Conservation (phyloP, 2,113 vertebrate species). For the Sclerurus mexicanus region DNA sequence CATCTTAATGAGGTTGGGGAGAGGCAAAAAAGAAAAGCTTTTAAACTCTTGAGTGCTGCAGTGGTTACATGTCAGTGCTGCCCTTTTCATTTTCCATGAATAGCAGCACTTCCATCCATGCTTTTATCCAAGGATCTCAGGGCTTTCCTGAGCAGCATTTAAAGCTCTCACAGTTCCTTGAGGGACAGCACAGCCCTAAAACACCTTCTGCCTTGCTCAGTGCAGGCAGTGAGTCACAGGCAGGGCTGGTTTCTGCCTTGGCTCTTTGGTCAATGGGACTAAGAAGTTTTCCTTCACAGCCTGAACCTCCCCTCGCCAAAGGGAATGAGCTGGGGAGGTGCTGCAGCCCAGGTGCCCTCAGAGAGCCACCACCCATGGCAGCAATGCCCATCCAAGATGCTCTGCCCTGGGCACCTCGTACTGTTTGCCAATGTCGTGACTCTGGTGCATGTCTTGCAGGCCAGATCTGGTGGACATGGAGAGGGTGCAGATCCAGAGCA, state of each 20-base stretch:
- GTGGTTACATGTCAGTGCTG: neutral
- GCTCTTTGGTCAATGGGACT: neutral
- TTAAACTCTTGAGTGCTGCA: neutral
- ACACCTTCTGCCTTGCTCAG: neutral
- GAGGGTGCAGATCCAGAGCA: constrained; percentile 88
- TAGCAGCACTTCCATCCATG: neutral
- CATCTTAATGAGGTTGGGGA: neutral
- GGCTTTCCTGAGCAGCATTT: neutral
- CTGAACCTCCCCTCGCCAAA: neutral
- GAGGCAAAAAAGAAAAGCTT: neutral
- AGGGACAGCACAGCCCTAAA: neutral
- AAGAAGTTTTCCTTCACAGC: neutral
- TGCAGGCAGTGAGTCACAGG: neutral
- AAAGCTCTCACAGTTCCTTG: neutral
- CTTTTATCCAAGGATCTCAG: neutral
- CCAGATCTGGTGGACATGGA: constrained; percentile 98
- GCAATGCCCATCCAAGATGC: fast-evolving
- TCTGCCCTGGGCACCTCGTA: neutral
- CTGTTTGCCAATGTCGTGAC: neutral
- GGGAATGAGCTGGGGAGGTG: neutral
- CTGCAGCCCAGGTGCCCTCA: neutral
- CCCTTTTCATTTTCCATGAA: neutral
- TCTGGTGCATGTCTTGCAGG: constrained; percentile 65
- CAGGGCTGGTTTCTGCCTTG: neutral
- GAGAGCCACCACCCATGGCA: neutral